phyloP scores from a whole-genome alignment of 2,888 invertebrate genomes.

The Cheilosia impressa region DNA sequence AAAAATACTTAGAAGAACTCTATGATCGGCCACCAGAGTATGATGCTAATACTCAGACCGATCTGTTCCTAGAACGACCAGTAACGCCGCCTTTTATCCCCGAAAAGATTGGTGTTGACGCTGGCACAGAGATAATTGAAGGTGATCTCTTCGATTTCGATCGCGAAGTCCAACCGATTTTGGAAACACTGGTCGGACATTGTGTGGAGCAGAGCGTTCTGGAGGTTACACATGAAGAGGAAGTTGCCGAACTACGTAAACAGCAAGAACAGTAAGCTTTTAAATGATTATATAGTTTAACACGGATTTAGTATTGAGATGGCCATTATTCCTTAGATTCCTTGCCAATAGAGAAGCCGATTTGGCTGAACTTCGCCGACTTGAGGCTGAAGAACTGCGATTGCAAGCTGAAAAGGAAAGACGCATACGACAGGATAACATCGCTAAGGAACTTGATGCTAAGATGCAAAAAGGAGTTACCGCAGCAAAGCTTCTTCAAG shows the following conservation, averaged over 20 bases:
- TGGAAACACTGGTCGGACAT: slow-evolving; percentile 95
- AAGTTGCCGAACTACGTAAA: slow-evolving; percentile 91
- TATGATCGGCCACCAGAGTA: slow-evolving; percentile 90
- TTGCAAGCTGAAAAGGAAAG: slow-evolving; percentile 89
- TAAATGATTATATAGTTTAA: background rate
- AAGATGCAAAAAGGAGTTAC: slow-evolving; percentile 93
- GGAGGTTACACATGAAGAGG: slow-evolving; percentile 97
- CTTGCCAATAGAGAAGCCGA: slow-evolving; percentile 89
- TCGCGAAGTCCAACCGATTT: slow-evolving; percentile 93
- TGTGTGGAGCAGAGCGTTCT: slow-evolving; percentile 94
- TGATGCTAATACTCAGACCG: slow-evolving; percentile 93
- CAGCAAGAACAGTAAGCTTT: slow-evolving; percentile 84
- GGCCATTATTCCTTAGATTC: slow-evolving; percentile 77
- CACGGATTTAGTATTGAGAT: slow-evolving; percentile 32
- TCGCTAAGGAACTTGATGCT: slow-evolving; percentile 86
- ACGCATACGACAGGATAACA: slow-evolving; percentile 88
- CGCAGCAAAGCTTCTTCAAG: slow-evolving; percentile 92
- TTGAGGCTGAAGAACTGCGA: slow-evolving; percentile 91
- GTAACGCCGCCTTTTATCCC: slow-evolving; percentile 91
- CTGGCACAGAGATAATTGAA: slow-evolving; percentile 93
- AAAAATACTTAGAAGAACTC: slow-evolving; percentile 94
- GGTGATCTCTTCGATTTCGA: slow-evolving; percentile 98
- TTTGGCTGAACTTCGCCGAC: slow-evolving; percentile 91
- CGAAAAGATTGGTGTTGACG: slow-evolving; percentile 91
- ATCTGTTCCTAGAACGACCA: slow-evolving; percentile 92